These are phyloP conservation scores for Amiota minor DNA, from an alignment of 2,888 invertebrate genomes.

Conservation along the genomic window DNA sequence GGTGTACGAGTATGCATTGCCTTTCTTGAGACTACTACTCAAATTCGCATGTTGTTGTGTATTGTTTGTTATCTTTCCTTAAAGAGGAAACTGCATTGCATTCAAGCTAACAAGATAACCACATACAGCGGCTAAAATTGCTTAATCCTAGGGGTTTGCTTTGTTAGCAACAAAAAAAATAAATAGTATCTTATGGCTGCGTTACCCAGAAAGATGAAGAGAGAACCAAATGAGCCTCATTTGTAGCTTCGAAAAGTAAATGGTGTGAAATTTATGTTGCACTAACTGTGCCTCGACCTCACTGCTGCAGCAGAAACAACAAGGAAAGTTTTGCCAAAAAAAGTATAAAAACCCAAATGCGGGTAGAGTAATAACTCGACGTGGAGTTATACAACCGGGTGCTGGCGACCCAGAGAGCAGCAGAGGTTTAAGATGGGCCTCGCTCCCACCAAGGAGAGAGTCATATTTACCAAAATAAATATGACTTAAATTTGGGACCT, in stretches of 20 bases:
- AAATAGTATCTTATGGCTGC: background rate
- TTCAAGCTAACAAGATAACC: slow-evolving; percentile 33
- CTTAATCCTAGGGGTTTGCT: slow-evolving; percentile 44
- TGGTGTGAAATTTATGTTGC: slow-evolving; percentile 33
- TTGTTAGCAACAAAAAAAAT: slow-evolving; percentile 3
- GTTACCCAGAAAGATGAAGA: no score
- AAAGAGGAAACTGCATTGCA: slow-evolving; percentile 12
- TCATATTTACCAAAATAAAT: no score
- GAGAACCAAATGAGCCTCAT: slow-evolving; percentile 13
- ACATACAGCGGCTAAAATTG: slow-evolving; percentile 51
- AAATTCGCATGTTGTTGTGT: no score
- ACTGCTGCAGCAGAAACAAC: background rate
- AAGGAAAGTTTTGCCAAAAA: background rate
- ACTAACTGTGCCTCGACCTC: slow-evolving; percentile 17
- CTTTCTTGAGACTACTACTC: background rate
- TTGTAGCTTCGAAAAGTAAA: background rate
- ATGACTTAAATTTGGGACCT: no score
- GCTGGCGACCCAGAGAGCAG: no score
- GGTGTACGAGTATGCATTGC: slow-evolving; percentile 14
- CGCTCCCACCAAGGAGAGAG: no score
- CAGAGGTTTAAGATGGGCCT: no score
- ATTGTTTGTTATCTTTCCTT: background rate
- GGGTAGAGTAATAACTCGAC: no score
- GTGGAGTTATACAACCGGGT: no score
- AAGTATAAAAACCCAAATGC: background rate